A percentile compares a stretch with the other conserved stretches of the same genome.
These are phyloP conservation scores for Nymphalis polychloros DNA, from an alignment of 2,888 invertebrate genomes.

Conservation along the genomic window DNA sequence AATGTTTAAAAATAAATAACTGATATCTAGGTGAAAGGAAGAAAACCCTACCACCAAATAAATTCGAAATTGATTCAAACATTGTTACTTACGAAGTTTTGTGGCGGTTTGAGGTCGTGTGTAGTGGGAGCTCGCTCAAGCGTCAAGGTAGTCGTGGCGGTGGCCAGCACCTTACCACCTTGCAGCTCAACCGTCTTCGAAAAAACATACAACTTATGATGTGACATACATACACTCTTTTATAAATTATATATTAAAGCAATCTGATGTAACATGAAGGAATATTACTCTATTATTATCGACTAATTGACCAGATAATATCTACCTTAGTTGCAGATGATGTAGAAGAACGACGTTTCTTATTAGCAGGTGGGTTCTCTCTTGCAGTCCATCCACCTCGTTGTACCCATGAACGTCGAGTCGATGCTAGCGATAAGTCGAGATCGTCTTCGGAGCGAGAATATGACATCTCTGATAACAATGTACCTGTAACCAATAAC, in stretches of 20 bases:
- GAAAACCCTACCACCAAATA: too few species aligned
- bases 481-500: conserved; percentile 75
- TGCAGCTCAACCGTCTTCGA: conserved; percentile 71
- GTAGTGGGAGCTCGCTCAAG: conserved; percentile 68
- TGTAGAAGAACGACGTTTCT: conserved; percentile 69
- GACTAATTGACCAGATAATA: too few species aligned
- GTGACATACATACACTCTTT: neutral
- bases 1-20: too few species aligned
- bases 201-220: neutral
- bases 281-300: too few species aligned
- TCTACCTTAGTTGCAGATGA: conserved; percentile 71
- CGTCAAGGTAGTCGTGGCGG: conserved; percentile 76
- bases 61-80: too few species aligned
- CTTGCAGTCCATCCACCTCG: conserved; percentile 70
- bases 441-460: conserved; percentile 93
- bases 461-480: conserved; percentile 90
- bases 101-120: conserved; percentile 72
- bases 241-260: too few species aligned
- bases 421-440: conserved; percentile 80
- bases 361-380: conserved; percentile 62
- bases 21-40: too few species aligned
- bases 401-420: conserved; percentile 75
- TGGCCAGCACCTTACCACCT: conserved; percentile 76
- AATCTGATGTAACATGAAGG: too few species aligned
- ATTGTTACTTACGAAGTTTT: conserved; percentile 64